phyloP scores from a whole-genome alignment of 2,888 invertebrate species.

The Ceriagrion tenellum region DNA sequence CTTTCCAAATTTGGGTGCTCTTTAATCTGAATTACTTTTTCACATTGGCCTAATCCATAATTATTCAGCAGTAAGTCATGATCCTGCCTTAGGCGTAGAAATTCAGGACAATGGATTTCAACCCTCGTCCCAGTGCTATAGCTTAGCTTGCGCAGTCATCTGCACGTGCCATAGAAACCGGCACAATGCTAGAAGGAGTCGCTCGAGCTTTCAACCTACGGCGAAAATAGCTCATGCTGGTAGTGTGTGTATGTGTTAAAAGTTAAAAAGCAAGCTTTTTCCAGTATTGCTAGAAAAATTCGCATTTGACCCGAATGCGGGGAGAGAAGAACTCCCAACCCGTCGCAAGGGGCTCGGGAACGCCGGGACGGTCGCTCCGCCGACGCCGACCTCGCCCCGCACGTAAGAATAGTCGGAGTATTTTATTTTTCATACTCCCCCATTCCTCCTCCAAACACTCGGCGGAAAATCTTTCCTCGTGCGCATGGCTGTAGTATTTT shows the following conservation, averaged over 20 bases:
- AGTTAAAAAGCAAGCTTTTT: conserved; percentile 15
- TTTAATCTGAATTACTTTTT: too few species aligned
- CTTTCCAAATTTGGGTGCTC: too few species aligned
- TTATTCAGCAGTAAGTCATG: too few species aligned
- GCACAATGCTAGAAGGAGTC: background rate
- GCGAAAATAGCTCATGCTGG: background rate
- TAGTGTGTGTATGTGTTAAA: background rate
- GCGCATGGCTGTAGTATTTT: background rate
- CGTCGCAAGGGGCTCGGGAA: background rate
- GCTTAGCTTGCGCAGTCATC: background rate
- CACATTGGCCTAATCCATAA: too few species aligned
- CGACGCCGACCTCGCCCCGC: background rate
- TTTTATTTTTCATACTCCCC: background rate
- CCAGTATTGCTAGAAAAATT: background rate
- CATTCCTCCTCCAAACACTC: background rate
- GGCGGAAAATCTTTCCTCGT: background rate
- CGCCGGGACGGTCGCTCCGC: background rate
- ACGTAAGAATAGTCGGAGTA: background rate
- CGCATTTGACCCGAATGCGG: conserved; percentile 7
- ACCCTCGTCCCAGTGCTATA: background rate
- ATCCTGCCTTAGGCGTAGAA: background rate
- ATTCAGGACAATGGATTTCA: background rate
- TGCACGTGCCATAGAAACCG: background rate
- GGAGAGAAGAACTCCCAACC: background rate
- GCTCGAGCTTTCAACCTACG: background rate